Base-by-base conservation (phyloP, 2,888 invertebrate genomes). In the Cylindroiulus punctatus region DNA sequence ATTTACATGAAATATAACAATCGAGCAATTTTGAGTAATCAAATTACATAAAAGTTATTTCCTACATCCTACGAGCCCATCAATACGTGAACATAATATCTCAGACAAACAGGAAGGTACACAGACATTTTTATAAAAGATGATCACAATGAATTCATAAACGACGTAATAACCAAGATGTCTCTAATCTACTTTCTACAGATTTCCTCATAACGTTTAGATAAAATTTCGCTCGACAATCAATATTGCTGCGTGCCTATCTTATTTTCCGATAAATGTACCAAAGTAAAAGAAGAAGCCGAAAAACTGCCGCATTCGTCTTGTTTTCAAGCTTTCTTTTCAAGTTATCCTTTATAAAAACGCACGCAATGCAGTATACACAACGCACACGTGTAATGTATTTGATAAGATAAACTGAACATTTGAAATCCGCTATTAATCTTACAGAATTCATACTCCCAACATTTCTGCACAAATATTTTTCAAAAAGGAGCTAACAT, bases 141-240 rank as follows among this genome's bases (percentile, higher is more conserved):
- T 7, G 36, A 36, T 36, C 36, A 36, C 36, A 36, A 36, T 36
- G 36, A 36, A 36, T 36, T 36, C 36, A 52, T n/a, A n/a, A 52
- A n/a, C 12, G 5, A 52, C n/a, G 57, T 65, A 65, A 65, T 52
- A 52, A 19, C 52, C 52, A 52, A n/a, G 22, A 65, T 22, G 57
- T 26, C 22, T 65, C 57, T 65, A 65, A 65, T 65, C 57, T 65
- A 65, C 26, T 65, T 65, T 65, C 57, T 22, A n/a, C 57, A 4
- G 57, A 65, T n/a, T 65, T 65, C 57, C n/a, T 65, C 57, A 52
- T 52, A 19, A 52, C 52, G 52, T 52, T 52, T 52, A 65, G 57
- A 65, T 65, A 65, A 65, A 65, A 65, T 22, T 22, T 65, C 57
- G 4, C 5, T 65, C 22, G 26, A 26, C 57, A 65, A 65, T 65